phyloP scores from a whole-genome alignment of 2,797 vertebrate species.

The Holocentrus rufus region DNA sequence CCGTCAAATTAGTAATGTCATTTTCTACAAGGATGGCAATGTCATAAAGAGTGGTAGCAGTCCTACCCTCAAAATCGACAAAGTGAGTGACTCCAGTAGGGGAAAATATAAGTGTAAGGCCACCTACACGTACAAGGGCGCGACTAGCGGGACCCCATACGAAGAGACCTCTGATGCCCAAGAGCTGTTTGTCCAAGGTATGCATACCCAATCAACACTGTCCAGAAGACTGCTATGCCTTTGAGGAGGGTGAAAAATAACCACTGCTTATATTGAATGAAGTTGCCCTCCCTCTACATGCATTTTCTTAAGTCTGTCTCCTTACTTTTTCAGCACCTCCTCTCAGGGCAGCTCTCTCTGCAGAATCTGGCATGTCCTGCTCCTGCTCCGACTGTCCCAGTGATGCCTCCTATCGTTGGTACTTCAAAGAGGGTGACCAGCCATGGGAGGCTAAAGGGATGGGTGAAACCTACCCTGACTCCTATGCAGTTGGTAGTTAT shows the following conservation, averaged over 20 bases:
- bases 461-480: rapidly evolving
- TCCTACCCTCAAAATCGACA: rapidly evolving
- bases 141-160: rapidly evolving
- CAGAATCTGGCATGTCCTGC: rapidly evolving
- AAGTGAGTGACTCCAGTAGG: rapidly evolving
- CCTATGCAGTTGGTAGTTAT: slow-evolving; percentile 7
- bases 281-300: not conserved
- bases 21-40: not conserved
- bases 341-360: slow-evolving; percentile 22
- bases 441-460: rapidly evolving
- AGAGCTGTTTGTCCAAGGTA: slow-evolving; percentile 55
- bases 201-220: not conserved
- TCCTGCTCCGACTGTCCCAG: rapidly evolving
- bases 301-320: not conserved
- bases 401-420: not conserved
- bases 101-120: slow-evolving; percentile 49
- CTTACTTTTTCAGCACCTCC: slow-evolving; percentile 22
- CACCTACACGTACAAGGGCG: slow-evolving; percentile 20
- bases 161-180: slow-evolving; percentile 26
- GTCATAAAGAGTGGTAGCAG: rapidly evolving
- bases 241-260: too few species aligned
- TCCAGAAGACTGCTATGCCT: not conserved
- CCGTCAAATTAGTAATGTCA: rapidly evolving
- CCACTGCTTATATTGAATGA: too few species aligned
- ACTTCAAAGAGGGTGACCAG: not conserved